These are phyloP conservation scores for Raja brachyura DNA, from an alignment of 2,113 vertebrate species.

Conservation along the genomic window DNA sequence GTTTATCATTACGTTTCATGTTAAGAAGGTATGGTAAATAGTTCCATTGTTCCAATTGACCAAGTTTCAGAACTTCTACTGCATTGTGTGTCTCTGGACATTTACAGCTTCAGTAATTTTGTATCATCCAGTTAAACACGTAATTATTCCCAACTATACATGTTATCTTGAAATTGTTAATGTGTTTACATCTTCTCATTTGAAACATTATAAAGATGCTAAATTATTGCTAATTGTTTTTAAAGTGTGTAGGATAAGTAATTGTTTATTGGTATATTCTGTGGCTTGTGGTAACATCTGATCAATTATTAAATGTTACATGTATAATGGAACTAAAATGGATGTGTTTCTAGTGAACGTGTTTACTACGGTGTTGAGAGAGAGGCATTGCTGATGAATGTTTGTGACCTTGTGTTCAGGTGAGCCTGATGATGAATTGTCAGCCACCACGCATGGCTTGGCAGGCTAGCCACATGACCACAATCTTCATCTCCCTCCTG, in stretches of 20 bases:
- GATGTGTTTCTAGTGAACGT: neutral
- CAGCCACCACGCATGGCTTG: slow-evolving; percentile 76
- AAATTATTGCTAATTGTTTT: neutral
- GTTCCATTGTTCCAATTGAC: neutral
- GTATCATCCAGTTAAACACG: neutral
- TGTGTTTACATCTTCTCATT: neutral
- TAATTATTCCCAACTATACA: neutral
- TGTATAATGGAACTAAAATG: neutral
- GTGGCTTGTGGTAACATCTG: neutral
- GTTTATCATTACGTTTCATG: slow-evolving; percentile 76
- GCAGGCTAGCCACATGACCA: slow-evolving; percentile 84
- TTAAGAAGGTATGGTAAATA: slow-evolving; percentile 75
- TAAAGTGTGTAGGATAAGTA: neutral
- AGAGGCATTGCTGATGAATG: neutral
- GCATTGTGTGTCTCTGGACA: neutral
- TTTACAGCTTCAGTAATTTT: neutral
- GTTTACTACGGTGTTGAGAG: neutral
- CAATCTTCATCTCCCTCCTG: slow-evolving; percentile 75
- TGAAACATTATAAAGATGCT: neutral
- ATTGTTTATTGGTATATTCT: neutral
- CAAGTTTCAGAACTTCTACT: too few relatives aligned
- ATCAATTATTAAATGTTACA: neutral
- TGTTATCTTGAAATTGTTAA: neutral
- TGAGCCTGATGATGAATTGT: slow-evolving; percentile 83
- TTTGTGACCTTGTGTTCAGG: slow-evolving; percentile 49